Evolutionary conservation across 2,113 vertebrate species (phyloP).

Genomic region (Grantiella picta): DNA sequence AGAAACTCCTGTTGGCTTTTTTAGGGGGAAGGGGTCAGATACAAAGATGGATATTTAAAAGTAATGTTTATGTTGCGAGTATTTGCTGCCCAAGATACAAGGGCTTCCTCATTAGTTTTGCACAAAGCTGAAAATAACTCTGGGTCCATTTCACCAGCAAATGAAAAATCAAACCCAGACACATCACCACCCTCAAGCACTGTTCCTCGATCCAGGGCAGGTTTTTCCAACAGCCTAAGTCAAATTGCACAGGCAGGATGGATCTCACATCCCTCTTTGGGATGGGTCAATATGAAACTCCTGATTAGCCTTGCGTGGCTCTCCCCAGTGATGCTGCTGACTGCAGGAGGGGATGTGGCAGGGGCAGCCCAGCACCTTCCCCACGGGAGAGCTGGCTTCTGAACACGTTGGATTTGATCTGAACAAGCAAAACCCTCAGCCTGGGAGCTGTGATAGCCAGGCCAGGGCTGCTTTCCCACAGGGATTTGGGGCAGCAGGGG

Average conservation of each 20-base stretch:
- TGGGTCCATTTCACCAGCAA: background rate
- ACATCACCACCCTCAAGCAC: background rate
- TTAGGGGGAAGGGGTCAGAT: background rate
- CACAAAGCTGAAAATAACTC: background rate
- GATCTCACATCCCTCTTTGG: background rate
- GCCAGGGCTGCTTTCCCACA: background rate
- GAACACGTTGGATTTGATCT: accelerated
- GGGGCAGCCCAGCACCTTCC: background rate
- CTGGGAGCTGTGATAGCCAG: background rate
- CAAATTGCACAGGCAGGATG: accelerated
- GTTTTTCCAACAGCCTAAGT: background rate
- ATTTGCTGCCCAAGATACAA: background rate
- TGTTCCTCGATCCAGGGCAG: background rate
- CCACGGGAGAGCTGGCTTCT: background rate
- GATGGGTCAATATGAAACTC: background rate
- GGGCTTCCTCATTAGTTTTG: background rate
- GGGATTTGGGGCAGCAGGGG: background rate
- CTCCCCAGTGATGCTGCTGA: accelerated
- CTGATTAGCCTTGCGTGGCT: accelerated
- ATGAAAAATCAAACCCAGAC: constrained; percentile 1
- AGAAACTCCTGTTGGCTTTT: background rate
- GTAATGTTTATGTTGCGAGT: background rate
- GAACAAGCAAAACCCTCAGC: background rate
- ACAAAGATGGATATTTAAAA: background rate
- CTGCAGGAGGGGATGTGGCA: accelerated